Base-by-base conservation (phyloP, 92 coral and sea anemone genomes). In the Metridium senile region DNA sequence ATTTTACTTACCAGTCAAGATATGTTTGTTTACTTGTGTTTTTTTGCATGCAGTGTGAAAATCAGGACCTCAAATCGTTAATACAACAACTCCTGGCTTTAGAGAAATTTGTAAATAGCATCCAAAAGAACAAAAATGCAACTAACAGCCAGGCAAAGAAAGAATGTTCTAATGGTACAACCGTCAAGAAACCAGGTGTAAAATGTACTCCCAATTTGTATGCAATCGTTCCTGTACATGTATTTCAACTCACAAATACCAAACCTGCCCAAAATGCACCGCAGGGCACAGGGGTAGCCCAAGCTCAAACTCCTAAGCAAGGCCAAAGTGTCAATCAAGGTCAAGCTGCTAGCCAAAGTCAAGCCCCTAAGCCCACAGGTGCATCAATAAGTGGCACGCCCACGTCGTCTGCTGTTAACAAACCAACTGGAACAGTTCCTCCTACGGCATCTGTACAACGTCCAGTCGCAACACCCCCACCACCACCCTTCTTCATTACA, bases 11-110 rank as follows among this genome's bases (percentile, higher is more conserved):
- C n/a, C n/a, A n/a, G n/a, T n/a, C n/a, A n/a, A n/a, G n/a, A n/a
- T n/a, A n/a, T n/a, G n/a, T n/a, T n/a, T n/a, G n/a, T n/a, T n/a
- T 39, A 39, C 51, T 1, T 11, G 31, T 33, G 8, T 1, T 26
- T 26, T 22, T 26, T 59, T 21, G 7, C 20, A 33, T 46, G 23
- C 57, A 73, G 78, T 73, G 78, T 29, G 78, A 73, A 33, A 73
- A 73, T 58, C 67, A 58, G n/a, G 56, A 33, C 8, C 68, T 73
- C 1, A 73, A 73, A 23, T 11, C 66, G 33, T 58, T 73, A 45
- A 73, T 73, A 7, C 78, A 73, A 73, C 66, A 67, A 7, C 26
- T 73, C 21, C 30, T 73, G 67, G 78, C 78, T 11, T 49, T 73
- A 18, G 78, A 73, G 52, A 73, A 73, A 73, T 73, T 31, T 47